A percentile compares a stretch with the other conserved stretches of the same genome.
Conservation (phyloP, 1,140 invertebrate species). For the Popillia japonica region DNA sequence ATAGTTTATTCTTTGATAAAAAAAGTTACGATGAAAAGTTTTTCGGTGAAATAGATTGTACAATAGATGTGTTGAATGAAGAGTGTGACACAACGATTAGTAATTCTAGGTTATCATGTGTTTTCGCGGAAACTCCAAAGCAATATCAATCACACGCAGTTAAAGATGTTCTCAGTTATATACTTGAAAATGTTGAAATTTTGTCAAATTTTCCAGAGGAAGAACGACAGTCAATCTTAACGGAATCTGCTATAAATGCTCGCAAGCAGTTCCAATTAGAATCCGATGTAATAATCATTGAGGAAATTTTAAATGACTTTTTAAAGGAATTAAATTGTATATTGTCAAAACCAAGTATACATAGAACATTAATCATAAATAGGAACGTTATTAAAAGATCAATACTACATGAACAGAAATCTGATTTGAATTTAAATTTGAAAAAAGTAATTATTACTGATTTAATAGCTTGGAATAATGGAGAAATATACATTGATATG, state of each 20-base stretch:
- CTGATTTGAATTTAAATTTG: slow-evolving; percentile 12
- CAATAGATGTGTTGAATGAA: slow-evolving; percentile 45
- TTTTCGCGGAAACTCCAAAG: neutral
- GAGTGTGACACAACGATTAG: neutral
- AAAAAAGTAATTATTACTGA: slow-evolving; percentile 49
- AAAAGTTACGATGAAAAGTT: slow-evolving; percentile 46
- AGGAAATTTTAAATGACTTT: slow-evolving; percentile 3
- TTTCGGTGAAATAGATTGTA: slow-evolving; percentile 45
- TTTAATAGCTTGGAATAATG: slow-evolving; percentile 59
- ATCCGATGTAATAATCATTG: neutral
- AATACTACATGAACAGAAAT: neutral
- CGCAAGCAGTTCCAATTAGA: neutral
- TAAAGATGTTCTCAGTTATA: slow-evolving; percentile 13
- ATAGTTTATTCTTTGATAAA: slow-evolving; percentile 53
- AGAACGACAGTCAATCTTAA: neutral
- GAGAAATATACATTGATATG: slow-evolving; percentile 49
- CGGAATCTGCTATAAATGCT: neutral
- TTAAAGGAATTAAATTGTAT: neutral
- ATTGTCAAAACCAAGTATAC: neutral
- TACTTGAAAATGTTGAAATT: slow-evolving; percentile 27
- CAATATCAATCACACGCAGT: neutral
- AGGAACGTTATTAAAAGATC: neutral
- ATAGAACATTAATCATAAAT: slow-evolving; percentile 34
- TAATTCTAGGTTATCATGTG: neutral
- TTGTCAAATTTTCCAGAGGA: neutral